Evolutionary conservation across 1,140 invertebrate species (phyloP), one percentile per base, ranked within the genome.

Genomic region (Drosophila littoralis): DNA sequence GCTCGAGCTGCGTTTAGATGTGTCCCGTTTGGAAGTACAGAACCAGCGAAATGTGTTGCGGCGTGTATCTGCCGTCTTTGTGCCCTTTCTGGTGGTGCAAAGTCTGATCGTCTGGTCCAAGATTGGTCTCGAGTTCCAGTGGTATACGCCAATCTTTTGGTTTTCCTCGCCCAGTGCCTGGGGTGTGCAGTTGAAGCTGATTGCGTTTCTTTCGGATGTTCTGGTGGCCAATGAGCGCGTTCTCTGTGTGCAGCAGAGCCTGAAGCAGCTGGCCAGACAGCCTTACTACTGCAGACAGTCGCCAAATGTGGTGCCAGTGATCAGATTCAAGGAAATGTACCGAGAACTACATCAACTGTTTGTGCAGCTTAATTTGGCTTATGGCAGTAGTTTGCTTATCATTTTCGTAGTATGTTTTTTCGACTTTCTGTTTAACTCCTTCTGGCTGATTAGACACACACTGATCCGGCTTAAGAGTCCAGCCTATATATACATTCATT

Each of bases 381-480:
- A 78, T 33, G 89, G 89, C 9, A 51, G 13, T 22, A 85, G 85
- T 17, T 38, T 91, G n/a, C 46, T 91, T 6, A 72, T 59, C 9
- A 80, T 76, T 7, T 72, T 72, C 9, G 84, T 91, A 8, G 71
- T 75, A 0, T 63, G 72, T 8, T 91, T 91, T 22, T 32, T 81
- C 0, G 61, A 72, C 13, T 75, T 91, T 36, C 61, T 91, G 2
- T 82, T 66, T 42, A 91, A 82, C 43, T 42, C 71, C 0, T 91
- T 83, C 60, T 91, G 89, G 89, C 35, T 91, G 0, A 68, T 77
- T 7, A 68, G 74, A 13, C 58, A 75, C 7, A 7, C 77, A 0
- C 12, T 79, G 7, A 64, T 13, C 0, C 61, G 48, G 2, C 9
- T 8, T 6, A 12, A 6, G 8, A n/a, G 7, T 6, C 15, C 13